Percentiles rank a stretch among this genome's conserved stretches.
Evolutionary conservation across 2,797 vertebrate genomes (phyloP).

Genomic region (Typhlichthys eigenmanni): DNA sequence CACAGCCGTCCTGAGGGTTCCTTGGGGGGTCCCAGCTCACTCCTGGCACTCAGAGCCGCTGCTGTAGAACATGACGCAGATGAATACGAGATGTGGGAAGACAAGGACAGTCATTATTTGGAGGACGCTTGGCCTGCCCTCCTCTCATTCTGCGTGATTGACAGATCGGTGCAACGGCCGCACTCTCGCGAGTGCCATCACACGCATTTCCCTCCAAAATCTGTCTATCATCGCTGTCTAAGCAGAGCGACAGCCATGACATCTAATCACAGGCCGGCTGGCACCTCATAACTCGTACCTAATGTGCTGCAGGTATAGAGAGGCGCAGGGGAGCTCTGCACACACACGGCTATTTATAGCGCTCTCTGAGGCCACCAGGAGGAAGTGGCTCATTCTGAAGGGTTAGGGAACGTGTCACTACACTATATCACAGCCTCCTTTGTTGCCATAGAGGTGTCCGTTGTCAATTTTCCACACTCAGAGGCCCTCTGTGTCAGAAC

Average conservation of each 20-base stretch:
- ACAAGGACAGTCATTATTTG: constrained; percentile 70
- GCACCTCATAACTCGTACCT: constrained; percentile 81
- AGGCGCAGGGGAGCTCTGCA: constrained; percentile 37
- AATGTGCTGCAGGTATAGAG: constrained; percentile 63
- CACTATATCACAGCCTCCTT: constrained; percentile 58
- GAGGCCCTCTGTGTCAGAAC: constrained; percentile 33
- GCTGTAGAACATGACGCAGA: constrained; percentile 26
- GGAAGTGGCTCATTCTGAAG: constrained; percentile 68
- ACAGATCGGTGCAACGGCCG: constrained; percentile 80
- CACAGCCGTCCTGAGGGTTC: too few relatives aligned
- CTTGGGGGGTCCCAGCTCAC: too few relatives aligned
- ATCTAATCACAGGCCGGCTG: constrained; percentile 84
- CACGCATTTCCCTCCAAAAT: constrained; percentile 75
- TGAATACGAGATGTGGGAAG: constrained; percentile 54
- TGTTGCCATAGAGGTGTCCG: constrained; percentile 56
- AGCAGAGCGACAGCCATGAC: constrained; percentile 87
- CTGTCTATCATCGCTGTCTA: constrained; percentile 85
- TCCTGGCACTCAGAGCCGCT: too few relatives aligned
- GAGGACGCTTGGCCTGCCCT: constrained; percentile 61
- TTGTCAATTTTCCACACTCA: constrained; percentile 62
- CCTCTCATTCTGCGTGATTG: constrained; percentile 71
- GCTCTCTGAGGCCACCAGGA: constrained; percentile 63
- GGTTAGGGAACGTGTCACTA: constrained; percentile 63
- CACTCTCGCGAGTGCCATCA: constrained; percentile 80
- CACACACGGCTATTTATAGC: constrained; percentile 66